A percentile compares a stretch with the other conserved stretches of the same genome.
Conservation (phyloP, 2,797 vertebrate genomes). For the Enteromius anoplus region DNA sequence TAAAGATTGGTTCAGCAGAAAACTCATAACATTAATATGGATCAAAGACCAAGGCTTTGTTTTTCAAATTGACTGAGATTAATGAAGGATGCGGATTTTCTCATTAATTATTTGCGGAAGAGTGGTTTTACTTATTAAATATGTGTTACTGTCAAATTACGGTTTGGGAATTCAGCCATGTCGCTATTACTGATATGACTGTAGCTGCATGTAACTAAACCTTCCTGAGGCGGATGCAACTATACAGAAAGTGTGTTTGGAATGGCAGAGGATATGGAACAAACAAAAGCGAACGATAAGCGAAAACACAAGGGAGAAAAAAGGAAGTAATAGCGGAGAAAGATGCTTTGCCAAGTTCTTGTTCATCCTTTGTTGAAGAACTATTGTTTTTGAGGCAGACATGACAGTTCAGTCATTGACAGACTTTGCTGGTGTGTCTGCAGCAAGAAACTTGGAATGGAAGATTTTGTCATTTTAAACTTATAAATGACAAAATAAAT, state of each 20-base stretch:
- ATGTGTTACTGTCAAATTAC: constrained; percentile 83
- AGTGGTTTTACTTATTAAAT: constrained; percentile 83
- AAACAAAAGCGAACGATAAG: constrained; percentile 3
- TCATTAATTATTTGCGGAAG: constrained; percentile 81
- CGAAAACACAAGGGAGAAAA: constrained; percentile 6
- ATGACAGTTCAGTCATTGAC: background rate
- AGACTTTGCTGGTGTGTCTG: background rate
- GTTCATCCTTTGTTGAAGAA: background rate
- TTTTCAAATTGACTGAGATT: constrained; percentile 56
- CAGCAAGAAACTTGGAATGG: background rate
- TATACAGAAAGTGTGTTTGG: background rate
- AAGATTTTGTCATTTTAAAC: background rate
- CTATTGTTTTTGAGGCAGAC: background rate
- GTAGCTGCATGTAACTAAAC: background rate
- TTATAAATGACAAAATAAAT: background rate
- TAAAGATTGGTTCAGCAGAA: constrained; percentile 42
- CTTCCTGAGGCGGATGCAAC: constrained; percentile 6
- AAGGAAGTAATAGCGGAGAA: background rate
- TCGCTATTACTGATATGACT: constrained; percentile 46
- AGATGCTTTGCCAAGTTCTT: background rate
- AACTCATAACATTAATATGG: constrained; percentile 42
- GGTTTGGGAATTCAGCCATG: constrained; percentile 59
- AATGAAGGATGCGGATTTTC: constrained; percentile 60
- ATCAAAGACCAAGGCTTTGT: constrained; percentile 38
- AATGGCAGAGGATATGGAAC: background rate